Conservation (phyloP, 2,888 invertebrate genomes). For the Oscheius sp. region DNA sequence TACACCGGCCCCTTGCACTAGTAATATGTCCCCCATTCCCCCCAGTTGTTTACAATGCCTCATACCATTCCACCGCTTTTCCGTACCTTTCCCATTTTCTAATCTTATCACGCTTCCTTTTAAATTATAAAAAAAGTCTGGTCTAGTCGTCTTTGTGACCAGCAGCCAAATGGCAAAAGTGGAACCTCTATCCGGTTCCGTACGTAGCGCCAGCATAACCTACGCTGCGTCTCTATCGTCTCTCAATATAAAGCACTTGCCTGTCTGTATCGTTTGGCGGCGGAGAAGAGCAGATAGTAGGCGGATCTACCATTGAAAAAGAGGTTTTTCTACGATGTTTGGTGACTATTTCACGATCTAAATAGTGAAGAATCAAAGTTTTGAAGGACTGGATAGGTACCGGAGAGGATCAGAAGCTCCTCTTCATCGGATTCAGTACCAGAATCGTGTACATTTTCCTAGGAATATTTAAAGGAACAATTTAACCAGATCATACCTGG, state of each 20-base stretch:
- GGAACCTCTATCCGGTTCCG: constrained; percentile 1
- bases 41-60: neutral
- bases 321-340: constrained; percentile 13
- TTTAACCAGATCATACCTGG: constrained; percentile 3
- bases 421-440: constrained; percentile 62
- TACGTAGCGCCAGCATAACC: constrained; percentile 6
- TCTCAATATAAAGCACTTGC: constrained; percentile 7
- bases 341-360: constrained; percentile 5
- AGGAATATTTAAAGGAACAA: neutral
- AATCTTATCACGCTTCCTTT: neutral
- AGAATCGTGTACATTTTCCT: constrained; percentile 48
- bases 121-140: neutral
- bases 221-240: constrained; percentile 41
- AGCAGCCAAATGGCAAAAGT: no score
- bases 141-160: no score
- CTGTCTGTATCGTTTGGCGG: constrained; percentile 31
- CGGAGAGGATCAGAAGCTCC: constrained; percentile 38
- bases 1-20: no score
- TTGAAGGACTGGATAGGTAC: neutral
- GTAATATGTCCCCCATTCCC: neutral
- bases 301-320: constrained; percentile 19
- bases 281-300: constrained; percentile 25
- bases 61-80: neutral
- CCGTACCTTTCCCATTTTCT: neutral
- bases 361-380: neutral